These are phyloP conservation scores for Coelopa frigida DNA, from an alignment of 1,140 invertebrate species.

Conservation along the genomic window DNA sequence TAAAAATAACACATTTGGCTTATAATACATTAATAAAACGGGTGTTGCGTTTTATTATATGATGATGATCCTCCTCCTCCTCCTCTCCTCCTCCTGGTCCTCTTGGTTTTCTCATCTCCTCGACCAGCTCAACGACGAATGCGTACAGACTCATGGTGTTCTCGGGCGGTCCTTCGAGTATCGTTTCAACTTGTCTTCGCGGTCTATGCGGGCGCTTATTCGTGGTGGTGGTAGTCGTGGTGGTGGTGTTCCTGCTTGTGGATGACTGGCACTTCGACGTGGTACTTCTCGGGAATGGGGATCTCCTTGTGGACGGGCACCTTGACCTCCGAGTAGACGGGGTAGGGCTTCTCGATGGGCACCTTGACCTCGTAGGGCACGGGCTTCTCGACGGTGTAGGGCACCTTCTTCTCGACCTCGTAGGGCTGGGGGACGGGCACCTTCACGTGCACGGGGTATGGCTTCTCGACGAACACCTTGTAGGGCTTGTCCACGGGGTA, in stretches of 20 bases:
- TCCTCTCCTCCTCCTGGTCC: conserved; percentile 10
- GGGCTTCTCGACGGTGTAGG: conserved; percentile 63
- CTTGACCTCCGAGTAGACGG: conserved; percentile 65
- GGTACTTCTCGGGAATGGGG: conserved; percentile 64
- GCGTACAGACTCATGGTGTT: conserved; percentile 4
- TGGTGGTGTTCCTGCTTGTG: conserved; percentile 44
- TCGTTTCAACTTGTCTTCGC: conserved; percentile 9
- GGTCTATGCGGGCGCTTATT: conserved; percentile 9
- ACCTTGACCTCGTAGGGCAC: conserved; percentile 70
- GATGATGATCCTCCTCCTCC: background rate
- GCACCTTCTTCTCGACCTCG: conserved; percentile 64
- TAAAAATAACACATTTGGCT: conserved; percentile 12
- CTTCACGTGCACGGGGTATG: conserved; percentile 66
- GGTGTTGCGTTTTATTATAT: background rate
- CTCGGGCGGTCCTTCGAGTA: background rate
- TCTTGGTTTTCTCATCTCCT: no score
- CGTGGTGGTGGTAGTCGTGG: conserved; percentile 26
- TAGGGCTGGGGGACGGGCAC: conserved; percentile 73
- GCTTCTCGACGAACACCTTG: conserved; percentile 69
- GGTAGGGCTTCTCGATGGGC: conserved; percentile 69
- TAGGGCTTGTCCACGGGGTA: conserved; percentile 65
- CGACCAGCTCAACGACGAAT: conserved; percentile 12
- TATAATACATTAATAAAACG: conserved; percentile 8
- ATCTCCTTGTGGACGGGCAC: conserved; percentile 67
- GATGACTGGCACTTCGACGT: conserved; percentile 56